phyloP scores from a whole-genome alignment of 2,888 invertebrate genomes.

The Drosophila villosipedis region DNA sequence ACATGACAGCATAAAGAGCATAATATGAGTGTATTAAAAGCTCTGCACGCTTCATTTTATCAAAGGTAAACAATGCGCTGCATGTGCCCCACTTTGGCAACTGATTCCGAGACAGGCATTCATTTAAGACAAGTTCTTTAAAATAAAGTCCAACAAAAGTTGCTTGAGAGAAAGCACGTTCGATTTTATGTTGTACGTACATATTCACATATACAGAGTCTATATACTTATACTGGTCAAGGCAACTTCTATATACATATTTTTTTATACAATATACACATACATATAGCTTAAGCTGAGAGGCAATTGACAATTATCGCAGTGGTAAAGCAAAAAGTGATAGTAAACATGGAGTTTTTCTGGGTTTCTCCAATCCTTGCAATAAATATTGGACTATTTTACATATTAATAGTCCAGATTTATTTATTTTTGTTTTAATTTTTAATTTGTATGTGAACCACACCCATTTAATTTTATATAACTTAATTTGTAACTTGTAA shows the following conservation, averaged over 20 bases:
- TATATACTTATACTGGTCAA: neutral
- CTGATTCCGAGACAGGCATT: neutral
- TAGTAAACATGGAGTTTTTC: neutral
- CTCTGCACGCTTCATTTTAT: constrained; percentile 1
- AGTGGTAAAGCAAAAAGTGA: neutral
- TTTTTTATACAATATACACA: neutral
- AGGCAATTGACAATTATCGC: neutral
- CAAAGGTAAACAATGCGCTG: neutral
- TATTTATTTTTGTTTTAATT: neutral
- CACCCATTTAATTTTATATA: neutral
- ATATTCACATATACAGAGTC: neutral
- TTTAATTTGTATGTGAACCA: neutral
- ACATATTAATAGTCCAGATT: neutral
- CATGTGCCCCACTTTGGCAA: neutral
- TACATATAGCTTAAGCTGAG: neutral
- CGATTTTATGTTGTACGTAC: neutral
- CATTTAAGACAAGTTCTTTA: neutral
- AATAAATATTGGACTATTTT: neutral
- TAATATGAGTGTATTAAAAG: neutral
- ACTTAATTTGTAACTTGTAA: neutral
- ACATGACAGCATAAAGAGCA: constrained; percentile 5
- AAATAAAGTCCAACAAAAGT: neutral
- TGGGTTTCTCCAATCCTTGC: neutral
- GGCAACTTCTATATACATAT: neutral
- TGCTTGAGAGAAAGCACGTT: neutral